phyloP scores from a whole-genome alignment of 2,888 invertebrate species.

The Cylindroiulus punctatus region DNA sequence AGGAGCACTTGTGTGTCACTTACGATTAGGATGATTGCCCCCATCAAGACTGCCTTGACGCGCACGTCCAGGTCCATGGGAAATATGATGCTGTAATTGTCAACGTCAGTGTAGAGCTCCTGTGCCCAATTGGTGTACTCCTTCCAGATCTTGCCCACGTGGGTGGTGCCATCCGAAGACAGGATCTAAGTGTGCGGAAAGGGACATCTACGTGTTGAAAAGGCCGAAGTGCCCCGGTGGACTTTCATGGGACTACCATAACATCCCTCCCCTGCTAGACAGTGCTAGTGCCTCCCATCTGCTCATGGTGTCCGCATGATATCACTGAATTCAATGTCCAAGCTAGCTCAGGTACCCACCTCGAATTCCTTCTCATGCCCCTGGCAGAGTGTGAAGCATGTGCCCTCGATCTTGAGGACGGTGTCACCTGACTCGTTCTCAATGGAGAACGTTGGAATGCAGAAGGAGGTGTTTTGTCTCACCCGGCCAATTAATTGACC shows the following conservation, averaged over 20 bases:
- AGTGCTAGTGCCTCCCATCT: no score
- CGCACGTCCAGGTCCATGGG: conserved; percentile 88
- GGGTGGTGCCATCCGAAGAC: conserved; percentile 76
- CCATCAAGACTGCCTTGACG: conserved; percentile 82
- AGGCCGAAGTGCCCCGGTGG: no score
- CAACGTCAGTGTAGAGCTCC: conserved; percentile 86
- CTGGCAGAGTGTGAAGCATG: conserved; percentile 81
- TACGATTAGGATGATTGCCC: conserved; percentile 85
- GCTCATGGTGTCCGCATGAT: no score
- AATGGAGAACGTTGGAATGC: conserved; percentile 75
- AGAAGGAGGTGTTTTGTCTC: conserved; percentile 63
- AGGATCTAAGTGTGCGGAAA: conserved; percentile 71
- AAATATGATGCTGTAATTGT: conserved; percentile 90
- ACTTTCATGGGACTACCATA: no score
- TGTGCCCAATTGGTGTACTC: conserved; percentile 86
- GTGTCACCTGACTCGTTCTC: conserved; percentile 79
- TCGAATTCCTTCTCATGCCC: conserved; percentile 87
- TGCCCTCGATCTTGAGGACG: conserved; percentile 83
- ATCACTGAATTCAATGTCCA: no score
- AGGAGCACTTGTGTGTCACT: not conserved
- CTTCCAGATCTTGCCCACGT: conserved; percentile 88
- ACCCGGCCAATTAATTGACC: conserved; percentile 62
- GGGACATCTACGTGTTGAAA: not conserved
- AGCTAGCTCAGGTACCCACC: conserved; percentile 69
- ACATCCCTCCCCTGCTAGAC: not conserved